Percentiles rank a stretch among this genome's conserved stretches.
Conservation (phyloP, 1,140 invertebrate species). For the Melipona quadrifasciata region DNA sequence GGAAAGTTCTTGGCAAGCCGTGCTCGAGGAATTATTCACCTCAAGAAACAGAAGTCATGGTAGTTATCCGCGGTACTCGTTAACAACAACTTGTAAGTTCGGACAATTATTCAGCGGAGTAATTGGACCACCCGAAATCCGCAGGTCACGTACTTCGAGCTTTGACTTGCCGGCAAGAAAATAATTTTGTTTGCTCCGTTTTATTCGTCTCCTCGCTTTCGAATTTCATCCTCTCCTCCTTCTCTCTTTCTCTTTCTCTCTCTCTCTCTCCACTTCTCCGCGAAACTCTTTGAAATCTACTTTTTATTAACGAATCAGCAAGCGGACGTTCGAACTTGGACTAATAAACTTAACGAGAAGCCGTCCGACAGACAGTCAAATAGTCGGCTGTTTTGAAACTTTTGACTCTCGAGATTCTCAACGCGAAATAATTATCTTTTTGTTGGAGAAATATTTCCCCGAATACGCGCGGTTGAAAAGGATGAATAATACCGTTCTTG, state of each 20-base stretch:
- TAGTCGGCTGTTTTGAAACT: not conserved
- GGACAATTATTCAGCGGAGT: slow-evolving; percentile 64
- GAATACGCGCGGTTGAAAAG: not conserved
- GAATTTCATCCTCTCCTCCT: not conserved
- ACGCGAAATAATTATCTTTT: slow-evolving; percentile 1
- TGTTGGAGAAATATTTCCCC: not conserved
- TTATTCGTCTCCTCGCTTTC: not conserved
- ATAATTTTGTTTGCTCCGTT: slow-evolving; percentile 3
- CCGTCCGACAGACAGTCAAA: no score
- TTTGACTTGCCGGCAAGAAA: slow-evolving; percentile 24
- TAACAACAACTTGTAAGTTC: slow-evolving; percentile 63
- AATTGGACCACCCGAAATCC: slow-evolving; percentile 63
- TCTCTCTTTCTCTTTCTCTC: no score
- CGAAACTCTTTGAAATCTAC: not conserved
- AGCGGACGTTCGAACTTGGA: not conserved
- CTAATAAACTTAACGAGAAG: not conserved
- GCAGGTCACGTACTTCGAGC: slow-evolving; percentile 39
- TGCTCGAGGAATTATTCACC: slow-evolving; percentile 60
- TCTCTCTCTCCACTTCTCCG: no score
- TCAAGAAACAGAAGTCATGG: slow-evolving; percentile 62
- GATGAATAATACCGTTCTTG: not conserved
- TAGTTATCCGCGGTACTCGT: slow-evolving; percentile 61
- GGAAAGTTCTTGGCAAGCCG: slow-evolving; percentile 46
- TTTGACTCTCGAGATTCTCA: not conserved
- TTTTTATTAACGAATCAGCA: not conserved